These are phyloP conservation scores for Nycticryphes semicollaris DNA, from an alignment of 2,113 vertebrate species.

Conservation along the genomic window DNA sequence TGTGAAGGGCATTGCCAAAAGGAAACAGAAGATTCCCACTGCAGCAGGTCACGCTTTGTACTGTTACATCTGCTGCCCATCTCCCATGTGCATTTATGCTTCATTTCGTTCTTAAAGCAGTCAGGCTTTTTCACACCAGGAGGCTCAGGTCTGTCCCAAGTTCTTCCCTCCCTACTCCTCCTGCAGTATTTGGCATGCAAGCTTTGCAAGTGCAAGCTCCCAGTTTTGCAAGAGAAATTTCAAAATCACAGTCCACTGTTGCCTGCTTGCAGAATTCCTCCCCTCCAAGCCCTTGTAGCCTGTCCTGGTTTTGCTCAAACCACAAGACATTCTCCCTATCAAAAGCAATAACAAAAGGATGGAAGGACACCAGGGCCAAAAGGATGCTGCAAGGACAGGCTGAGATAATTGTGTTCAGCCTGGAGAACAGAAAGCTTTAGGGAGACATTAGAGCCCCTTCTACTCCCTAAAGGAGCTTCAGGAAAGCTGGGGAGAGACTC, in stretches of 20 bases:
- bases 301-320: not conserved
- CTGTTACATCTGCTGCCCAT: not conserved
- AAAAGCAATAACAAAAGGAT: not conserved
- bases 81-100: not conserved
- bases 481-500: not conserved
- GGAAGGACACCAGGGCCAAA: not conserved
- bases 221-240: not conserved
- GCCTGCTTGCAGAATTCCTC: not conserved
- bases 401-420: not conserved
- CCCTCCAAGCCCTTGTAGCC: not conserved
- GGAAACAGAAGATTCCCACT: not conserved
- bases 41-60: not conserved
- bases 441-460: not conserved
- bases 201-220: not conserved
- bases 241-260: not conserved
- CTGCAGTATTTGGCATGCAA: not conserved
- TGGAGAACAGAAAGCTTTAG: not conserved
- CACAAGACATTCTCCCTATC: not conserved
- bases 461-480: not conserved
- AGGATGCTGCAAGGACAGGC: not conserved
- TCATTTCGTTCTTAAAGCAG: not conserved
- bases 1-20: not conserved
- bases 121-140: not conserved
- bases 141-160: not conserved
- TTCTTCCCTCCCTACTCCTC: not conserved